These are phyloP conservation scores for Sycophila sp. DNA, from an alignment of 1,140 invertebrate genomes.

Conservation along the genomic window DNA sequence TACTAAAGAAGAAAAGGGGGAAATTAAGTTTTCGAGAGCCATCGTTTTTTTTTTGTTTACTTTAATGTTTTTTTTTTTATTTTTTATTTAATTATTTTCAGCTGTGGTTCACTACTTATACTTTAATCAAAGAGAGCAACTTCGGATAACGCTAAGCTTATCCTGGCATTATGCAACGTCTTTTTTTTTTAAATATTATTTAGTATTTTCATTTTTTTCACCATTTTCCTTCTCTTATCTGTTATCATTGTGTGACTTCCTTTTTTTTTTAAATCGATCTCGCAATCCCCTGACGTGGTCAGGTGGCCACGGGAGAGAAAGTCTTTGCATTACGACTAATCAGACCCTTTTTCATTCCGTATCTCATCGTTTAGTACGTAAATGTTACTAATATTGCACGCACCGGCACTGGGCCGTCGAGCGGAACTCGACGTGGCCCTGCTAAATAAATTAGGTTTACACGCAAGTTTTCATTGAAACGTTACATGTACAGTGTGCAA, in stretches of 20 bases:
- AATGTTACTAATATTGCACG: constrained; percentile 40
- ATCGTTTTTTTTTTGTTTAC: neutral
- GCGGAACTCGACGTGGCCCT: neutral
- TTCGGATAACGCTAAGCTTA: constrained; percentile 22
- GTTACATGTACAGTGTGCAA: neutral
- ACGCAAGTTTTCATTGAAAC: neutral
- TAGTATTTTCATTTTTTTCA: neutral
- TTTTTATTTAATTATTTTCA: neutral
- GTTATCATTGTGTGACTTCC: neutral
- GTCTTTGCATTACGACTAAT: constrained; percentile 5
- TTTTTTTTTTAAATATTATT: neutral
- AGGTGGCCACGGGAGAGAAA: constrained; percentile 8
- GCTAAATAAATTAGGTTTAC: constrained; percentile 17
- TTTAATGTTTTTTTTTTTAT: neutral
- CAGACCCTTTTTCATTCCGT: neutral
- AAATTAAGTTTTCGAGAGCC: constrained; percentile 16
- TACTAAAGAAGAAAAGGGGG: constrained; percentile 16
- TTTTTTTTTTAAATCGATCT: neutral
- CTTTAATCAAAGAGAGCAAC: constrained; percentile 28
- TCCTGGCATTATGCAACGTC: constrained; percentile 25
- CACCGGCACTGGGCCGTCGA: constrained; percentile 30
- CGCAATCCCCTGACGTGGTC: neutral
- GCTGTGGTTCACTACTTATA: constrained; percentile 26
- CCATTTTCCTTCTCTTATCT: neutral
- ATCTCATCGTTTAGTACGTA: constrained; percentile 4